Evolutionary conservation across 2,797 vertebrate species (phyloP), one percentile per base, ranked within the genome.

Genomic region (Tympanoctomys barrerae): DNA sequence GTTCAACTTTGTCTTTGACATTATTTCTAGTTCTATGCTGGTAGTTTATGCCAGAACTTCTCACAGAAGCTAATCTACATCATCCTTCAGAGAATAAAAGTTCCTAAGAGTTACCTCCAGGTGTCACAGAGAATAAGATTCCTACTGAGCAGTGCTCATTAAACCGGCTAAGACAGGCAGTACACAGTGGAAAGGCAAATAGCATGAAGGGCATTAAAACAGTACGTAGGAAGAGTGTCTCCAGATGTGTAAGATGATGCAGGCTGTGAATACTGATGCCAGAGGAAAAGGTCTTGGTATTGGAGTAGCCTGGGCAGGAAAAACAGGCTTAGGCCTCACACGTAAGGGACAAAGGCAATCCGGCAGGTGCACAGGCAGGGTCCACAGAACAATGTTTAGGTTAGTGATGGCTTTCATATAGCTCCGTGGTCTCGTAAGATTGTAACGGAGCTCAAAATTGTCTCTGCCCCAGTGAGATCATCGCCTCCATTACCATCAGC

Each of bases 21-120:
- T 10, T 18, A 33, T 46, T 92, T 83, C 49, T 18, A 28, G 21
- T 87, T 94, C 87, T 33, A 57, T 80, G 81, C 73, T 81, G 13
- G 2, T 89, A 77, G 57, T 62, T 90, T 92, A 79, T 59, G 28
- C n/a, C 33, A 90, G 52, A 88, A 33, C 18, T 26, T 94, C 33
- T 68, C 86, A 81, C 3, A n/a, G 36, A 31, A 21, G 4, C 52
- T 89, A 78, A 64, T 94, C 54, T 70, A 79, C 21, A 26, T 66
- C 52, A 86, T 78, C 19, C 62, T 94, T 79, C 28, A 18, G 71
- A 89, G 85, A 46, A 33, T 62, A 66, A 87, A 57, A 61, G 31
- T 49, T 24, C 19, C 59, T 33, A 2, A 26, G 22, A 22, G 57
- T 22, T 70, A 54, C 8, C 16, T 62, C 13, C 66, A 73, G 8